Percentiles rank a stretch among this genome's conserved stretches.
These are phyloP conservation scores for Lynx canadensis DNA, from an alignment of 2,113 vertebrate species.

Conservation along the genomic window DNA sequence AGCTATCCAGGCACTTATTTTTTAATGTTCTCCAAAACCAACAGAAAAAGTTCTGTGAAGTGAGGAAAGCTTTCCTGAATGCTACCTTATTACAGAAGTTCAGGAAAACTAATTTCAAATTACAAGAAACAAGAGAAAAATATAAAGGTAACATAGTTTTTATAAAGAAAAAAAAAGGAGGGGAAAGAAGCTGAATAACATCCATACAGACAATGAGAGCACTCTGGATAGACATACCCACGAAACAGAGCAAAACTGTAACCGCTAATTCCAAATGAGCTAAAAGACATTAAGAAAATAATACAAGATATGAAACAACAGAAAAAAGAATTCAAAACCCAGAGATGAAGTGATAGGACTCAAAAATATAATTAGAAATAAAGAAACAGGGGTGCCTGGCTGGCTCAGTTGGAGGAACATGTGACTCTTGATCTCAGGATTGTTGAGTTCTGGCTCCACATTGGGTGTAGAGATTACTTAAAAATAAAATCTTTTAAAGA, in stretches of 20 bases:
- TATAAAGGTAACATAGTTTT: slow-evolving; percentile 13
- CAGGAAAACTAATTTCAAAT: slow-evolving; percentile 45
- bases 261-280: slow-evolving; percentile 16
- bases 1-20: neutral
- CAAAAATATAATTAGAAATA: slow-evolving; percentile 25
- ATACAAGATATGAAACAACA: neutral
- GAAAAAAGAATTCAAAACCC: slow-evolving; percentile 50
- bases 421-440: neutral
- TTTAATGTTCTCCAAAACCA: neutral
- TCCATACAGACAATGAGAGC: neutral
- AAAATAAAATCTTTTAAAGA: neutral
- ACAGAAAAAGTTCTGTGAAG: neutral
- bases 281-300: slow-evolving; percentile 44
- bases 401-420: neutral
- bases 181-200: slow-evolving; percentile 25
- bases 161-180: neutral
- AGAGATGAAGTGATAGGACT: slow-evolving; percentile 47
- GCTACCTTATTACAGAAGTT: slow-evolving; percentile 1
- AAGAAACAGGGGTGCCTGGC: neutral
- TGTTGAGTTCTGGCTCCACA: neutral
- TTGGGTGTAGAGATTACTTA: neutral
- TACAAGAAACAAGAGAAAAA: slow-evolving; percentile 40
- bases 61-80: neutral
- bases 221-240: neutral
- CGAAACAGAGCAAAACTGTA: slow-evolving; percentile 23